phyloP scores from a whole-genome alignment of 2,113 vertebrate genomes.

The Gavialis gangeticus region DNA sequence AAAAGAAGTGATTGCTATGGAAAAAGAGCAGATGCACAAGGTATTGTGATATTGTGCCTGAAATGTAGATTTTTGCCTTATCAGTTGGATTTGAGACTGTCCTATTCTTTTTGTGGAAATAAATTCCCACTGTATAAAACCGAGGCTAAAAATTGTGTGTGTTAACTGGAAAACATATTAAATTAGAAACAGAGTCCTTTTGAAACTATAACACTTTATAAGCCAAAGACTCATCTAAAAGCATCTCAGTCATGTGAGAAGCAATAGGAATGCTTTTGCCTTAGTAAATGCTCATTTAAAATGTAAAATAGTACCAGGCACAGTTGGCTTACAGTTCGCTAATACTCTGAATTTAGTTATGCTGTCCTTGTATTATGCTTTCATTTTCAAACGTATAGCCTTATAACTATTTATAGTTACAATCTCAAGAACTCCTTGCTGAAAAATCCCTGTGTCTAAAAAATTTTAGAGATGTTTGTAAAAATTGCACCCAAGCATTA shows the following conservation, averaged over 20 bases:
- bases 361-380: background rate
- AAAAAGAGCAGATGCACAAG: background rate
- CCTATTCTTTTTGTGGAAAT: background rate
- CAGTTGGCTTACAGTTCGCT: background rate
- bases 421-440: background rate
- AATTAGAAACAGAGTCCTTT: background rate
- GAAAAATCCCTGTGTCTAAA: background rate
- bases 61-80: background rate
- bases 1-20: constrained; percentile 77
- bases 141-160: background rate
- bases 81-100: background rate
- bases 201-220: background rate
- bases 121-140: background rate
- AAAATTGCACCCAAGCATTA: background rate
- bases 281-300: background rate
- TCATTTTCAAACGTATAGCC: background rate
- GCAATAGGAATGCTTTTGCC: background rate
- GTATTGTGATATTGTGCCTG: background rate
- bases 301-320: background rate
- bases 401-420: background rate
- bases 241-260: background rate
- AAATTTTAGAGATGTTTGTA: background rate
- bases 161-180: too few species aligned
- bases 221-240: background rate
- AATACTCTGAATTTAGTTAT: background rate